These are phyloP conservation scores for Colius striatus DNA, from an alignment of 2,113 vertebrate species.

Conservation along the genomic window DNA sequence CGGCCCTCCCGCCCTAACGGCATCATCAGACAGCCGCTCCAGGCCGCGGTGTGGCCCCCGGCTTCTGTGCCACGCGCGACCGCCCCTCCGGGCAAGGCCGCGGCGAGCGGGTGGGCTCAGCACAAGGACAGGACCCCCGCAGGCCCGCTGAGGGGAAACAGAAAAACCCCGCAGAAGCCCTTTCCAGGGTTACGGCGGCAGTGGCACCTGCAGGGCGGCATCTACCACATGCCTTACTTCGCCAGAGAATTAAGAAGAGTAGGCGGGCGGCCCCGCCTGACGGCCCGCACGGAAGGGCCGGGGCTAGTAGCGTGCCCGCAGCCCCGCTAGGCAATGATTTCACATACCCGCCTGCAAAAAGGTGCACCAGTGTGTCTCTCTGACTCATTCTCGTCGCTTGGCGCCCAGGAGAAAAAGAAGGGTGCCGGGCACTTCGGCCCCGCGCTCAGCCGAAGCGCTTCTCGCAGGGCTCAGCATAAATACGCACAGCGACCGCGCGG, in stretches of 20 bases:
- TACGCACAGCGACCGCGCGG: not conserved
- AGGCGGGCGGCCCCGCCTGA: too few species aligned
- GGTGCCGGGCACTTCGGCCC: not conserved
- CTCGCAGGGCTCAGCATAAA: not conserved
- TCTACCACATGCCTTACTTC: too few species aligned
- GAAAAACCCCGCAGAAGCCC: too few species aligned
- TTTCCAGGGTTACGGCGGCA: not conserved
- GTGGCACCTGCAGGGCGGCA: too few species aligned
- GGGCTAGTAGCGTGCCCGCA: rapidly evolving
- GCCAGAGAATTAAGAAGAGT: too few species aligned
- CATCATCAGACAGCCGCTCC: rapidly evolving
- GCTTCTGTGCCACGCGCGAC: not conserved
- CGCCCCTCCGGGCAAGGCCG: not conserved
- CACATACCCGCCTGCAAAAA: constrained; percentile 92
- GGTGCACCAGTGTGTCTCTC: constrained; percentile 93
- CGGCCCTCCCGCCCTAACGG: too few species aligned
- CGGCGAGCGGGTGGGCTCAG: not conserved
- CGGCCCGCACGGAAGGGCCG: too few species aligned
- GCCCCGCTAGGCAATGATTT: rapidly evolving
- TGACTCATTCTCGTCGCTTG: constrained; percentile 93
- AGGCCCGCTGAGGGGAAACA: rapidly evolving
- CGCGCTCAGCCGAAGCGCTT: rapidly evolving
- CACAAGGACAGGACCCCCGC: rapidly evolving
- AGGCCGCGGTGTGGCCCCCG: not conserved
- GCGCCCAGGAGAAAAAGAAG: constrained; percentile 5